Evolutionary conservation across 2,113 vertebrate species (phyloP), one percentile per base, ranked within the genome.

Genomic region (Baryphthengus martii): DNA sequence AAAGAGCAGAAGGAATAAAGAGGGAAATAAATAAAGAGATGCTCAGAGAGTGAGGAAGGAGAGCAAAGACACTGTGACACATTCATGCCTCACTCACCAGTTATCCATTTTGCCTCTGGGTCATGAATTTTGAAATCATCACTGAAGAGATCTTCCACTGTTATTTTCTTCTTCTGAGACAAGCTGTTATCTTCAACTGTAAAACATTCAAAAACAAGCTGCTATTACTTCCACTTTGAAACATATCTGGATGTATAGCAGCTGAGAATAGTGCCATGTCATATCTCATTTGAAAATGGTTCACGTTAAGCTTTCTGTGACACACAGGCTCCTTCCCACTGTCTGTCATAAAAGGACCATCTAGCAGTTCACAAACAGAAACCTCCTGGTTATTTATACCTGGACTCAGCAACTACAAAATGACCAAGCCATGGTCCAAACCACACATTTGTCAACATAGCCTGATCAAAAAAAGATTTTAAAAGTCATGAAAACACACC

Each of bases 71-170:
- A 52, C 19, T 28, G 49, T 3, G 26, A 40, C 44, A 16, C 0
- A 0, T 14, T 37, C 7, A 3, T 33, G 37, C 25, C 44, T 85
- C 44, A 98, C 99, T 99, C 76, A 99, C 99, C 98, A n/a, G 97
- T 99, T 93, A 99, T 99, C 99, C 99, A 99, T 96, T 99, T 99
- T 44, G 99, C 99, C 33, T 99, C 98, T 0, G 99, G 99, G 96
- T 99, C 98, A 7, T 99, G 99, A 87, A 99, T 97, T 97, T 98
- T 98, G 97, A 99, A 99, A 75, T 99, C 98, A 88, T 98, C 98
- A n/a, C 98, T 98, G 93, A 99, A 99, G 83, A 99, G 98, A 96
- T 99, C 99, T 89, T 98, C 98, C 56, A 99, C 98, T 0, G 98
- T 98, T 97, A 99, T 98, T 93, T 99, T 99, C 81, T 98, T 98